phyloP scores from a whole-genome alignment of 1,140 invertebrate genomes.

The Sycophila sp. region DNA sequence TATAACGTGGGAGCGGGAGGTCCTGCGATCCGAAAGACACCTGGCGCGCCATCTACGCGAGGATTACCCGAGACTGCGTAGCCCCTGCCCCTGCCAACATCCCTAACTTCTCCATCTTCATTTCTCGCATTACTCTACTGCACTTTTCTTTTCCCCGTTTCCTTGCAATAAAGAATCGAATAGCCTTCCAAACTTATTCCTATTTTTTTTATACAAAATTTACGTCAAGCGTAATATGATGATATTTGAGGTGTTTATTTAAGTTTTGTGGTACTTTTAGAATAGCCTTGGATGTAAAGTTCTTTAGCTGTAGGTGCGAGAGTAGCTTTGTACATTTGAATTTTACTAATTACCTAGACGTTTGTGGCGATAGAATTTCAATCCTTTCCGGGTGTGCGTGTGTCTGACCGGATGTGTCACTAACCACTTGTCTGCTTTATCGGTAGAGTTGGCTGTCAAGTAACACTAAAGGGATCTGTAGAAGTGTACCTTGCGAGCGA shows the following conservation, averaged over 20 bases:
- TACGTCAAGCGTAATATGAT: too few relatives aligned
- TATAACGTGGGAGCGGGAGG: constrained; percentile 35
- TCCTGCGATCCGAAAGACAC: constrained; percentile 50
- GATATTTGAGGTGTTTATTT: too few relatives aligned
- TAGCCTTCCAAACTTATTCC: too few relatives aligned
- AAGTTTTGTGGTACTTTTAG: too few relatives aligned
- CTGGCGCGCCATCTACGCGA: constrained; percentile 58
- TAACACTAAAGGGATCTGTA: constrained; percentile 10
- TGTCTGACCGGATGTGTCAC: constrained; percentile 16
- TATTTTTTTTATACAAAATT: too few relatives aligned
- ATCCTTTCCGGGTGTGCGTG: neutral
- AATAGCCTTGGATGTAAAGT: too few relatives aligned
- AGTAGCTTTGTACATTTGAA: too few relatives aligned
- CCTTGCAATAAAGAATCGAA: too few relatives aligned
- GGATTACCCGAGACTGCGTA: constrained; percentile 14
- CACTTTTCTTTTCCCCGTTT: neutral
- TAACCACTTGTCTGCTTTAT: constrained; percentile 45
- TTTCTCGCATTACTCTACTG: neutral
- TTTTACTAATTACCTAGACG: too few relatives aligned
- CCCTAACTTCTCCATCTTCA: constrained; percentile 36
- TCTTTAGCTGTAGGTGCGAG: too few relatives aligned
- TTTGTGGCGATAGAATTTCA: too few relatives aligned
- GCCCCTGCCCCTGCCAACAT: too few relatives aligned
- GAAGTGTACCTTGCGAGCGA: constrained; percentile 39
- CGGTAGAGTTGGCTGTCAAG: constrained; percentile 33